Base-by-base conservation (phyloP, 2,888 invertebrate genomes). In the Meta bourneti region DNA sequence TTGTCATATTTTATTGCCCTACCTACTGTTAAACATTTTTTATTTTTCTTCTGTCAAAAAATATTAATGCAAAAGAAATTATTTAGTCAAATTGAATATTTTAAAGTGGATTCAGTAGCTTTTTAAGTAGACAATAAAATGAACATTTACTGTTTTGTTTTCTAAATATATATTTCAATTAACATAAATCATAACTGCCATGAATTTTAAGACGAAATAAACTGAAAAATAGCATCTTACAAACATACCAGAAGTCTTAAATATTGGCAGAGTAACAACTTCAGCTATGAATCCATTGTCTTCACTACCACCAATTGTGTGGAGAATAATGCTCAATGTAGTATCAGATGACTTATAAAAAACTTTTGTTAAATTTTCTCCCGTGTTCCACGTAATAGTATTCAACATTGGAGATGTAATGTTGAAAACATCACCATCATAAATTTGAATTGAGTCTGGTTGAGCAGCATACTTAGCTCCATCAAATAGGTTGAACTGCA, bases 251-350 rank as follows among this genome's bases (percentile, higher is more conserved):
- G 97, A 94, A 97, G 98, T 94, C 98, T 97, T 8, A 97, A 98
- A 98, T 94, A 98, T 97, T 0, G 99, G 99, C 72, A 99, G 95
- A 0, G 98, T 98, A 0, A 99, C 97, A 83, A 99, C 97, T 95
- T 99, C 99, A 19, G 99, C 99, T 93, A 99, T 97, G 94, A 99
- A 99, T 49, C 99, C 99, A 95, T 98, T 97, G 19, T 96, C 96
- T n/a, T 97, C 97, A 52, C 98, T 98, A 0, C 99, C 99, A 49
- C 99, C 98, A 94, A 98, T 99, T 0, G 99, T 98, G 94, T 98
- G 98, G 34, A 99, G 95, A 94, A 98, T 97, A 0, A 99, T 96
- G 94, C 98, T 98, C 93, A 99, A 95, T 19, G 94, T 94, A 80
- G 72, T 90, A n/a, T 91, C 93, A 8, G 93, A 84, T 11, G 94